Percentiles rank a stretch among this genome's conserved stretches.
phyloP scores from a whole-genome alignment of 1,140 invertebrate species.

The Ceratitis capitata region DNA sequence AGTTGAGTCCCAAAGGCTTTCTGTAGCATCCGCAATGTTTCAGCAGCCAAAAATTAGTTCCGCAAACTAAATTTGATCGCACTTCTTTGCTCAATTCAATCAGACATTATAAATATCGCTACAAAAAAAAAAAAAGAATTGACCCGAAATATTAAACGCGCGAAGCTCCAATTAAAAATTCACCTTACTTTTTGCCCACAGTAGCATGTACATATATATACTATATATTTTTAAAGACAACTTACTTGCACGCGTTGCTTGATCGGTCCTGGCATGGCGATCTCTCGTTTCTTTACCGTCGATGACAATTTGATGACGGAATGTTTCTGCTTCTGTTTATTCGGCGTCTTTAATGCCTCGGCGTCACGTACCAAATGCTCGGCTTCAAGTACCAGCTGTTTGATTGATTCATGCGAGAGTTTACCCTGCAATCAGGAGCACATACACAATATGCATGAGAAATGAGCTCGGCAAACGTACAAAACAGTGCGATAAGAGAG shows the following conservation, averaged over 20 bases:
- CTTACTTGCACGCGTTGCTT: constrained; percentile 62
- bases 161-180: too few species aligned
- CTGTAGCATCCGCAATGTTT: too few species aligned
- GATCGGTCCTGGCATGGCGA: constrained; percentile 58
- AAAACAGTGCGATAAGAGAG: background rate
- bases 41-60: too few species aligned
- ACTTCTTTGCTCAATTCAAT: too few species aligned
- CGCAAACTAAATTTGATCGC: too few species aligned
- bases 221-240: background rate
- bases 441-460: background rate
- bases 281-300: constrained; percentile 62
- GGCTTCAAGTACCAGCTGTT: constrained; percentile 63
- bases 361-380: constrained; percentile 66
- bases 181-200: too few species aligned
- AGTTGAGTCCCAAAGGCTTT: too few species aligned
- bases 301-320: constrained; percentile 57
- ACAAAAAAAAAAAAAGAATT: too few species aligned
- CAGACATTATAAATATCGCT: too few species aligned
- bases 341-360: constrained; percentile 62
- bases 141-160: too few species aligned
- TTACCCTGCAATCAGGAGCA: constrained; percentile 50
- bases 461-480: background rate
- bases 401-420: constrained; percentile 65
- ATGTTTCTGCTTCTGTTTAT: constrained; percentile 64
- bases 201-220: background rate